phyloP scores from a whole-genome alignment of 2,888 invertebrate genomes.

The Hyposoter didymator region DNA sequence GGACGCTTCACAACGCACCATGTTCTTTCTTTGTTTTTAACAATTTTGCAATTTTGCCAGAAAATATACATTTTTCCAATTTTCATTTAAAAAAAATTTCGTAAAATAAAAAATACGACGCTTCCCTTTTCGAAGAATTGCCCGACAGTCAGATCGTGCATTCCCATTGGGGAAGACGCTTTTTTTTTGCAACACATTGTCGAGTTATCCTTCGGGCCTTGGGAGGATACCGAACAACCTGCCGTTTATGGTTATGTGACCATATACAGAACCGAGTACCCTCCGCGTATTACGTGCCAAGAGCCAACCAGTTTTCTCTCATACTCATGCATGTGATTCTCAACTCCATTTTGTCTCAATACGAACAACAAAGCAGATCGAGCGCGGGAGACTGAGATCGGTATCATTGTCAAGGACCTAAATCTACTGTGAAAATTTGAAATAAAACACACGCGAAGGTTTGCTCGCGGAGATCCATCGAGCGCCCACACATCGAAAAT shows the following conservation, averaged over 20 bases:
- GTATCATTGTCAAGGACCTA: constrained; percentile 72
- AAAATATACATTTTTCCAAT: background rate
- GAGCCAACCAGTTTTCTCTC: constrained; percentile 60
- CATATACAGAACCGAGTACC: constrained; percentile 56
- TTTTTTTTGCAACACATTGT: constrained; percentile 42
- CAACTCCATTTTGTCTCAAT: constrained; percentile 47
- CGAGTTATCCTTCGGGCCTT: constrained; percentile 48
- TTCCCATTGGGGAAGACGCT: constrained; percentile 61
- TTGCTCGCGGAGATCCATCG: background rate
- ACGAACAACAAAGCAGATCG: constrained; percentile 49
- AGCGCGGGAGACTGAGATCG: constrained; percentile 67
- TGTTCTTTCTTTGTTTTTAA: background rate
- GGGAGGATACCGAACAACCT: constrained; percentile 61
- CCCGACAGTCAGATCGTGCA: constrained; percentile 29
- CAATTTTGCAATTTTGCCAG: background rate
- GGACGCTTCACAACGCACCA: constrained; percentile 35
- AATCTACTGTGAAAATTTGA: constrained; percentile 70
- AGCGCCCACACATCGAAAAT: background rate
- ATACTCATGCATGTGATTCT: constrained; percentile 14
- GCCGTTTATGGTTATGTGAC: constrained; percentile 67
- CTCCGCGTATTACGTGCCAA: constrained; percentile 49
- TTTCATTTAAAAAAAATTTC: background rate
- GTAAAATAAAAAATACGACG: background rate
- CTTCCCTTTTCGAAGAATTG: background rate
- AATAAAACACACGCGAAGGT: constrained; percentile 50